Conservation (phyloP, 2,113 vertebrate genomes). For the Zosterops lateralis region DNA sequence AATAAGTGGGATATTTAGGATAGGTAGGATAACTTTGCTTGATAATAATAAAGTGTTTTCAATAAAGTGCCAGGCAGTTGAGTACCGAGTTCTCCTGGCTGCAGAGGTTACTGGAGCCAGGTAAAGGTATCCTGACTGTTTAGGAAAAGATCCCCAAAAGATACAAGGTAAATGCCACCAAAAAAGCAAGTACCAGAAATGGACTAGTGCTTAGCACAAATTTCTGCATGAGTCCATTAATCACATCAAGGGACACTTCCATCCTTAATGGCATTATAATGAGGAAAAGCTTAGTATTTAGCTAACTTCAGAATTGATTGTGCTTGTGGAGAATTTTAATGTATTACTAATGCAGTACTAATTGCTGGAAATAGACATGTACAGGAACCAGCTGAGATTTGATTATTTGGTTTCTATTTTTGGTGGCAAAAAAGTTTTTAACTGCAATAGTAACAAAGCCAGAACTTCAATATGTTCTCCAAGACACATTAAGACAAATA, state of each 20-base stretch:
- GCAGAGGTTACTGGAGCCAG: background rate
- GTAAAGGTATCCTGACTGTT: background rate
- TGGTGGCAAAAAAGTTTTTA: background rate
- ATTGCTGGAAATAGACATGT: conserved; percentile 17
- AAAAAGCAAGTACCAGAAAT: background rate
- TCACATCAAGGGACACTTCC: conserved; percentile 9
- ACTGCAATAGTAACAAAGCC: background rate
- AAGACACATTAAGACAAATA: background rate
- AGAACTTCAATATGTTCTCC: background rate
- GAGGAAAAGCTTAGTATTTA: conserved; percentile 45
- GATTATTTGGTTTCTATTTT: conserved; percentile 20
- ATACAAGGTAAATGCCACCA: background rate
- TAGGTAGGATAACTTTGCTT: background rate
- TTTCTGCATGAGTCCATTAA: conserved; percentile 30
- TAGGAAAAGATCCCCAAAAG: background rate
- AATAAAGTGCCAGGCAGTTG: background rate
- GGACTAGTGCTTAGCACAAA: background rate
- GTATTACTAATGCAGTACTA: background rate
- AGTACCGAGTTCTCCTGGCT: background rate
- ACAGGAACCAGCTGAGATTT: conserved; percentile 20
- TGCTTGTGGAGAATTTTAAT: conserved; percentile 37
- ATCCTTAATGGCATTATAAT: conserved; percentile 59
- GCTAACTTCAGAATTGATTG: conserved; percentile 15
- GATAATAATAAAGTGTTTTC: background rate
- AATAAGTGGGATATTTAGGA: too few relatives aligned